Evolutionary conservation across 2,113 vertebrate genomes (phyloP).

Genomic region (Cephalopholis sonnerati): DNA sequence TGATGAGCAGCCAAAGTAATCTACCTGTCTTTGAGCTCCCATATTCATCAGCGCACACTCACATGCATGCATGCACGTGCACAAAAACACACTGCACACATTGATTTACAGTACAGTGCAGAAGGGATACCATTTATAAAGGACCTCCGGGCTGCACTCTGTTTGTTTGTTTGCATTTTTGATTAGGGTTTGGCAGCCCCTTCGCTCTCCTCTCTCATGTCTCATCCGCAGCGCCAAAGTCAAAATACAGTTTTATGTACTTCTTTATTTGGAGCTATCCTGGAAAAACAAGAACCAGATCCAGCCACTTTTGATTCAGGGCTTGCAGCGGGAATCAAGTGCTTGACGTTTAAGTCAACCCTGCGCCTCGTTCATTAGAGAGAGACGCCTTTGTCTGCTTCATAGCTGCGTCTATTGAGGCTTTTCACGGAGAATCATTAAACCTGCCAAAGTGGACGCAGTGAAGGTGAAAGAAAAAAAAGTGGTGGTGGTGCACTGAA

Average conservation of each 20-base stretch:
- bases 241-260: slow-evolving; percentile 67
- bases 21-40: slow-evolving; percentile 68
- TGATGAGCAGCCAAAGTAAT: slow-evolving; percentile 78
- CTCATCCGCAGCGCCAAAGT: slow-evolving; percentile 60
- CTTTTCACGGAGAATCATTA: slow-evolving; percentile 27
- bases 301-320: slow-evolving; percentile 56
- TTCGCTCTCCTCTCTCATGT: slow-evolving; percentile 62
- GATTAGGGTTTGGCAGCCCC: slow-evolving; percentile 77
- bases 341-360: slow-evolving; percentile 27
- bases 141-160: slow-evolving; percentile 70
- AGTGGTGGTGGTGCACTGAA: slow-evolving; percentile 18
- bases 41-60: slow-evolving; percentile 35
- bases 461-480: slow-evolving; percentile 29
- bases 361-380: slow-evolving; percentile 38
- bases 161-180: slow-evolving; percentile 82
- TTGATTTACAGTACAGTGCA: slow-evolving; percentile 71
- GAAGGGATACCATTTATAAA: slow-evolving; percentile 78
- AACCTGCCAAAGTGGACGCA: slow-evolving; percentile 25
- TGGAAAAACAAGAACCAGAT: slow-evolving; percentile 66
- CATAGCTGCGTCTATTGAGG: slow-evolving; percentile 31
- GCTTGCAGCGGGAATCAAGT: slow-evolving; percentile 37
- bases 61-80: not conserved
- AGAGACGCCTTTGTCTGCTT: slow-evolving; percentile 41
- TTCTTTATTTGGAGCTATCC: slow-evolving; percentile 68
- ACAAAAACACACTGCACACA: slow-evolving; percentile 71